Conservation (phyloP, 1,140 invertebrate species). For the Berghia stephanieae region DNA sequence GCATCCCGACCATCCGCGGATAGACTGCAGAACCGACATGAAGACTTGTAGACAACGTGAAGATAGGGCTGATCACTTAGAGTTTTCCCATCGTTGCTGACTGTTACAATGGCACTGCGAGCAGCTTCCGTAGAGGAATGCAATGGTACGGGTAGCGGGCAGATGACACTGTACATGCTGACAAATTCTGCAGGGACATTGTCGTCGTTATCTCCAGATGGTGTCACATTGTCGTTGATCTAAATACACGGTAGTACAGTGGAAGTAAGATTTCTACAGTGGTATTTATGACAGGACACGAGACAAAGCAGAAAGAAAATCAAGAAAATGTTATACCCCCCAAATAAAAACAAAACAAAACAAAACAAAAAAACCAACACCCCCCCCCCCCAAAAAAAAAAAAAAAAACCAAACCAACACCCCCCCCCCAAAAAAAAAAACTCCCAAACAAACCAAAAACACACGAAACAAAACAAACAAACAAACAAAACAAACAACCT, state of each 20-base stretch:
- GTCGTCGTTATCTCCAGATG: neutral
- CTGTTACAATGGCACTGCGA: constrained; percentile 16
- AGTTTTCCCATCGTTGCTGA: constrained; percentile 5
- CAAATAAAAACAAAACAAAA: too few species aligned
- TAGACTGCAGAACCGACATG: constrained; percentile 8
- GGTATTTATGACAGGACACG: too few species aligned
- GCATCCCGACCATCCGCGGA: neutral
- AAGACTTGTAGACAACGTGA: constrained; percentile 16
- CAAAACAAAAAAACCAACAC: too few species aligned
- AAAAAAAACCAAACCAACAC: too few species aligned
- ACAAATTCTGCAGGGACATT: neutral
- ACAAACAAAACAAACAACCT: neutral
- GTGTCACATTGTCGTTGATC: neutral
- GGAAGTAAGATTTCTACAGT: too few species aligned
- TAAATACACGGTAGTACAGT: too few species aligned
- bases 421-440: too few species aligned
- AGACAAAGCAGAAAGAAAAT: too few species aligned
- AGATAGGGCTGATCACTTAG: constrained; percentile 9
- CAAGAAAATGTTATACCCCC: too few species aligned
- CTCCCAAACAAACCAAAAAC: too few species aligned
- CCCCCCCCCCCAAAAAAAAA: too few species aligned
- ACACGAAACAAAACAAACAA: constrained; percentile 2
- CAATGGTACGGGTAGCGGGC: neutral
- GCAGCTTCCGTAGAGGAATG: neutral
- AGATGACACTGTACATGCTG: constrained; percentile 16